Percentiles rank a stretch among this genome's conserved stretches.
Conservation (phyloP, 2,888 invertebrate genomes). For the Athalia cordata region DNA sequence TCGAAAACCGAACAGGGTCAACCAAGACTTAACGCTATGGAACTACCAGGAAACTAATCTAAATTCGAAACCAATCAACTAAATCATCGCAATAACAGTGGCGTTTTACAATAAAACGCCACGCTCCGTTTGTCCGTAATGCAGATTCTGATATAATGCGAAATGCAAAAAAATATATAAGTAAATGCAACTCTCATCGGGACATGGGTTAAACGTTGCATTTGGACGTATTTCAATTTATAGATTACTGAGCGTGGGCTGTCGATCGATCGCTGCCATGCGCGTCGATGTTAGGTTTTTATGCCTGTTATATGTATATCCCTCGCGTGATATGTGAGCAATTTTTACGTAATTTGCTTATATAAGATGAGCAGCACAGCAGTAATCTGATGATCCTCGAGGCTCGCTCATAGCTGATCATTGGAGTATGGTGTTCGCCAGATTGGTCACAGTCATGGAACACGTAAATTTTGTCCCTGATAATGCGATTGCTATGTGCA, state of each 20-base stretch:
- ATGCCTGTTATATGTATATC: neutral
- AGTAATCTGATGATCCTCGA: constrained; percentile 37
- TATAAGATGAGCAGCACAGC: neutral
- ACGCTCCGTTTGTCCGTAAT: too few species aligned
- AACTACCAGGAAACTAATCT: neutral
- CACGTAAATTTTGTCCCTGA: constrained; percentile 36
- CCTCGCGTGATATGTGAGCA: constrained; percentile 8
- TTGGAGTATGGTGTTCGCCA: constrained; percentile 1
- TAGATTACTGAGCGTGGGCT: too few species aligned
- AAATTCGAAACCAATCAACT: neutral
- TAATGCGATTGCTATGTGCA: constrained; percentile 35
- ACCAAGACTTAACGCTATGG: too few species aligned
- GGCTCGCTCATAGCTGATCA: constrained; percentile 16
- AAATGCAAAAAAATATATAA: too few species aligned
- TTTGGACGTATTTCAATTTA: too few species aligned
- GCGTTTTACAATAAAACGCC: too few species aligned
- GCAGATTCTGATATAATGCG: too few species aligned
- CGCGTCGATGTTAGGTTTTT: neutral
- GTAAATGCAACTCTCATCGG: too few species aligned
- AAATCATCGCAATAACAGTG: neutral
- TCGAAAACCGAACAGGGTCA: neutral
- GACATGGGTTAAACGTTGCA: too few species aligned
- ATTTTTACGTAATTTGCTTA: constrained; percentile 42
- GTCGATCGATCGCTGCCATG: neutral
- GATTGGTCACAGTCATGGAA: constrained; percentile 37